Evolutionary conservation across 2,888 invertebrate species (phyloP), one percentile per base, ranked within the genome.

Genomic region (Protula sp.): DNA sequence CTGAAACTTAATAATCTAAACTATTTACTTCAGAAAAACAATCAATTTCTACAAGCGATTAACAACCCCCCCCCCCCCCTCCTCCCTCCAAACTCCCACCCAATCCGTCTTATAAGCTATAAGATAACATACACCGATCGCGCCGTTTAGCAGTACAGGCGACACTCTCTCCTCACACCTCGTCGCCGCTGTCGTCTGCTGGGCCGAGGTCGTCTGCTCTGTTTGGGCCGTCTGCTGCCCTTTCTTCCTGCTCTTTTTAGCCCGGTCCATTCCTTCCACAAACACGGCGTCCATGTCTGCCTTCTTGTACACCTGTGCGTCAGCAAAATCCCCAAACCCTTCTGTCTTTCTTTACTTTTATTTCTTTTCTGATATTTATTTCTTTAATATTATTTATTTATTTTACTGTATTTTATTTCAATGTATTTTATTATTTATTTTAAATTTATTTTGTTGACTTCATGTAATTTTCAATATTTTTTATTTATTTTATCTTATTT

Each of bases 291-390:
- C 51, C 27, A 60, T 55, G 28, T 60, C 50, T 22, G 27, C 53
- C 52, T 66, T 66, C 30, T 57, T 54, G 57, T 65, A 67, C 0
- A 59, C 59, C 61, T 61, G 61, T 58, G 28, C 55, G 19, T 24
- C 22, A 3, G 38, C 22, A 55, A 2, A 31, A 47, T n/a, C n/a
- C n/a, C n/a, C n/a, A n/a, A n/a, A n/a, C n/a, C n/a, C n/a, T n/a
- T n/a, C n/a, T n/a, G n/a, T n/a, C n/a, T n/a, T n/a, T n/a, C 14
- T 47, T 5, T 47, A 14, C 5, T 22, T 47, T 24, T 22, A 47
- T 14, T 26, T 3, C 26, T 47, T 4, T 47, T 24, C 22, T 47
- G 14, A 5, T 24, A 47, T 5, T 47, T 26, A 5, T 47, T 5
- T 2, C 22, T 9, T 4, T 47, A 14, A 47, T 2, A 5, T 5